A percentile compares a stretch with the other conserved stretches of the same genome.
Conservation (phyloP, 2,797 vertebrate genomes). For the Poeciliopsis turneri region DNA sequence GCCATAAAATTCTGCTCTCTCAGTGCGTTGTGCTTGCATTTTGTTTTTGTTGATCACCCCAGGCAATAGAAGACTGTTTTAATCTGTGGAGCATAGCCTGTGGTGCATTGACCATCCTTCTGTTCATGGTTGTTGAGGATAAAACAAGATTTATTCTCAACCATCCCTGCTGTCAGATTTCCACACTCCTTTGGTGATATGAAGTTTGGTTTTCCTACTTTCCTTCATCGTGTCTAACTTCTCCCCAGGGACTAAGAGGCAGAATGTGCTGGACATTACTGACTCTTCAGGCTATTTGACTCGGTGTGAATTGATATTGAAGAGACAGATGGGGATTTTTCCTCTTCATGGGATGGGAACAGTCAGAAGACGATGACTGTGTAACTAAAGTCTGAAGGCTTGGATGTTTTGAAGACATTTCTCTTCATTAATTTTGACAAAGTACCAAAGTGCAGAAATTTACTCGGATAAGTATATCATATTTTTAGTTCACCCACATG, state of each 20-base stretch:
- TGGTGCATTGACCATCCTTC: conserved; percentile 36
- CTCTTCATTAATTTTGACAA: neutral
- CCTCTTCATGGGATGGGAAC: neutral
- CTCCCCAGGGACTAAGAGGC: conserved; percentile 21
- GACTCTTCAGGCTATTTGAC: neutral
- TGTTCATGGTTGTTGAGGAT: neutral
- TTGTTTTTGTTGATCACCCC: conserved; percentile 26
- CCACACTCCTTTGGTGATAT: neutral
- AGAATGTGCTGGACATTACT: conserved; percentile 35
- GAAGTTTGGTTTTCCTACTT: neutral
- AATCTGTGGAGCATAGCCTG: conserved; percentile 3
- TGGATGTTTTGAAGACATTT: neutral
- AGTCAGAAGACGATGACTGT: neutral
- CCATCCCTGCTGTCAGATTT: conserved; percentile 18
- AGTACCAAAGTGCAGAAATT: neutral
- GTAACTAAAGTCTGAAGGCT: neutral
- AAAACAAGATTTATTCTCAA: conserved; percentile 41
- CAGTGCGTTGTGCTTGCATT: conserved; percentile 16
- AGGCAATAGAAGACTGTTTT: conserved; percentile 9
- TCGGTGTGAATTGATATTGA: conserved; percentile 13
- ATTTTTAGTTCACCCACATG: neutral
- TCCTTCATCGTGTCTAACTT: conserved; percentile 28
- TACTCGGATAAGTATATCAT: neutral
- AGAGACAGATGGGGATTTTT: conserved; percentile 6
- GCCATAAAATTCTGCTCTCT: neutral